These are phyloP conservation scores for Sebastes iracundus DNA, from an alignment of 2,797 vertebrate species.

Conservation along the genomic window DNA sequence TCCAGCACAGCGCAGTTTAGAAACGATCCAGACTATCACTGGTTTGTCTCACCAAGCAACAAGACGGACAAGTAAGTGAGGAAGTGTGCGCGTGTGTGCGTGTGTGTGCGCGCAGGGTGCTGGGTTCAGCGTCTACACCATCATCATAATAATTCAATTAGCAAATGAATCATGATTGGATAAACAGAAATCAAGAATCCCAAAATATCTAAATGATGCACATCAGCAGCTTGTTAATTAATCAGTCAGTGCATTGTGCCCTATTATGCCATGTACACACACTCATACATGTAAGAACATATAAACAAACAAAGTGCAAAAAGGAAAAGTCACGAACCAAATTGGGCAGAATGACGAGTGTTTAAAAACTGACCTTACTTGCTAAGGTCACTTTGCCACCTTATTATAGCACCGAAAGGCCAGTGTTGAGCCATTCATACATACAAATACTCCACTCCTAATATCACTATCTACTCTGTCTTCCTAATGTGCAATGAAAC, in stretches of 20 bases:
- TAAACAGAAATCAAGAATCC: conserved; percentile 21
- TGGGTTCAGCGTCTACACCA: background rate
- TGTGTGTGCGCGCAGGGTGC: background rate
- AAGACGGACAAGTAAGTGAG: background rate
- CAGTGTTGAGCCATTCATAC: background rate
- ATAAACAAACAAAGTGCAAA: background rate
- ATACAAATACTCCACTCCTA: background rate
- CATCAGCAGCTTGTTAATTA: conserved; percentile 5
- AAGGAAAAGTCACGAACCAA: background rate
- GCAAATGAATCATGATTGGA: conserved; percentile 9
- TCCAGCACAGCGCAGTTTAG: conserved; percentile 30
- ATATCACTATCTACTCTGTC: conserved; percentile 10
- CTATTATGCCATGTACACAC: background rate
- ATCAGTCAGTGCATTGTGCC: background rate
- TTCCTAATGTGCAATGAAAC: conserved; percentile 40
- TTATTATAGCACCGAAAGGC: background rate
- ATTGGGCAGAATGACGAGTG: background rate
- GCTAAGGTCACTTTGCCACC: too few relatives aligned
- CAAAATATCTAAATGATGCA: background rate
- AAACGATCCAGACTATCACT: conserved; percentile 30
- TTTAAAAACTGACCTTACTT: background rate
- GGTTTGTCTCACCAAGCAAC: conserved; percentile 28
- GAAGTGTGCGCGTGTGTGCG: background rate
- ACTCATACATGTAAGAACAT: background rate
- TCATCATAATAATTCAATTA: conserved; percentile 12